phyloP scores from a whole-genome alignment of 2,888 invertebrate genomes.

The Bellardia bayeri region DNA sequence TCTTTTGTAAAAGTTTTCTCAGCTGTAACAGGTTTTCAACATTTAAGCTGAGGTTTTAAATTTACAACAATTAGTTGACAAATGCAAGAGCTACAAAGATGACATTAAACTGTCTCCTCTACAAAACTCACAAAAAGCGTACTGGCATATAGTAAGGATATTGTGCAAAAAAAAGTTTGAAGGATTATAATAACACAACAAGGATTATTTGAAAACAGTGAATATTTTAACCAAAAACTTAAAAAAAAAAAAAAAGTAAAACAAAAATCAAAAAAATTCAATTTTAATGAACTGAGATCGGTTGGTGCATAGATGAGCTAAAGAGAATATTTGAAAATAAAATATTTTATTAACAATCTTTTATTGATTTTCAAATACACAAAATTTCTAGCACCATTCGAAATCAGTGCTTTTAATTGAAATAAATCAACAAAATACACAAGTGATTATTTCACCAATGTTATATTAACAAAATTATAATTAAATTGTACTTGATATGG shows the following conservation, averaged over 20 bases:
- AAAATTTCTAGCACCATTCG: constrained; percentile 77
- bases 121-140: neutral
- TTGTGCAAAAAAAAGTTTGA: constrained; percentile 1
- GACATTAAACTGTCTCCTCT: constrained; percentile 45
- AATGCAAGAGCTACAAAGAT: constrained; percentile 66
- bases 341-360: neutral
- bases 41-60: constrained; percentile 76
- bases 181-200: constrained; percentile 42
- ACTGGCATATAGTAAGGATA: constrained; percentile 19
- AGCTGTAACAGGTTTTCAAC: constrained; percentile 77
- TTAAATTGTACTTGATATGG: constrained; percentile 45
- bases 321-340: constrained; percentile 60
- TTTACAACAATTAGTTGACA: constrained; percentile 72
- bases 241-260: neutral
- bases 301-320: constrained; percentile 76
- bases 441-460: constrained; percentile 28
- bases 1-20: constrained; percentile 76
- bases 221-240: neutral
- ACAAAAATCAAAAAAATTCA: constrained; percentile 52
- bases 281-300: constrained; percentile 76
- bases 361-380: constrained; percentile 56
- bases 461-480: constrained; percentile 20
- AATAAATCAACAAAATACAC: constrained; percentile 55
- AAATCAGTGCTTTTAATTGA: constrained; percentile 77
- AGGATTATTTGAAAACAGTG: constrained; percentile 11